Base-by-base conservation (phyloP, 2,888 invertebrate species). In the Andrena marginata region DNA sequence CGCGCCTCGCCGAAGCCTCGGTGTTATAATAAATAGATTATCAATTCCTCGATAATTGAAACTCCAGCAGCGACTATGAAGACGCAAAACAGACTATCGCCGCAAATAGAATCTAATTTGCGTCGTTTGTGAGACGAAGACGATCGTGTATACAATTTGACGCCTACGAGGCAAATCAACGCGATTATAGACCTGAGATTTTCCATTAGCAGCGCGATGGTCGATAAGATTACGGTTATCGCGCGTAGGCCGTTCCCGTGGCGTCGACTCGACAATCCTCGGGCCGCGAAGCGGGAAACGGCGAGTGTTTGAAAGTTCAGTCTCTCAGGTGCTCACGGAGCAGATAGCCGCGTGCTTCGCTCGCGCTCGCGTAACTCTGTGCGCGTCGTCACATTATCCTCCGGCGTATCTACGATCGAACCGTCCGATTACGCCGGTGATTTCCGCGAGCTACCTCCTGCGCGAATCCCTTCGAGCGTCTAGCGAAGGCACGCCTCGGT, bases 161-260 rank as follows among this genome's bases (percentile, higher is more conserved):
- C 20, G 0, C 20, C 42, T 3, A 3, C 7, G n/a, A n/a, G 20
- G 51, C 8, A 31, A n/a, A 63, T 63, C 20, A 20, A 2, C 7
- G 13, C 7, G 8, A 23, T 26, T 31, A 13, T 8, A 42, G 10
- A 63, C 5, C 13, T 7, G 20, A 23, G 33, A 23, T 29, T 59
- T 49, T 42, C 8, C 42, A 67, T 23, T 16, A 23, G 20, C 51
- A 8, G 1, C 7, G n/a, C 2, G 35, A n/a, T n/a, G 1, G 3
- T 1, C 20, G 85, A 82, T 86, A 87, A 86, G 85, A 85, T 85
- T 80, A 35, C 48, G 7, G 16, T 65, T 86, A 80, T 85, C 82
- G 31, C 0, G 7, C 56, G 16, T 35, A 20, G 8, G 29, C 31
- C 20, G 16, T 16, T 59, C 13, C 49, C 54, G 7, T 8, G 51